Evolutionary conservation across 2,797 vertebrate species (phyloP), one percentile per base, ranked within the genome.

Genomic region (Leptatherina wallacei): DNA sequence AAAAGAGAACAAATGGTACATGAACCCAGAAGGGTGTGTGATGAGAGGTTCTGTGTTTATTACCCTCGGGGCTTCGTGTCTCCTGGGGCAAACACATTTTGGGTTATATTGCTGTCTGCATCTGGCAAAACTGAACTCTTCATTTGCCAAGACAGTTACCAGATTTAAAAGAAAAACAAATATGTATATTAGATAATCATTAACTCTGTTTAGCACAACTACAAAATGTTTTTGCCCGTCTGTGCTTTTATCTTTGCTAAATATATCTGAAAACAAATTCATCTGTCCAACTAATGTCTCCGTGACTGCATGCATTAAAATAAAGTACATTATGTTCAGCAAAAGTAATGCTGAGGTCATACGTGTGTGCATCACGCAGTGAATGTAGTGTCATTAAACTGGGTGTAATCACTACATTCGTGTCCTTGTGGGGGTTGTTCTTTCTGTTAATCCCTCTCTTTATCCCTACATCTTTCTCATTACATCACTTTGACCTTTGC

Each of bases 401-500:
- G 71, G n/a, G 35, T 88, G 89, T 88, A 93, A 92, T 93, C 88
- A 85, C 80, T 84, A 80, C 65, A 74, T 91, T 84, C 73, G 78
- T 77, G 64, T 85, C 67, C 83, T 77, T 59, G 82, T 80, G 76
- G 79, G 74, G 76, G 85, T 81, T 84, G 59, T 68, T 85, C 80
- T 70, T 73, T 70, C 76, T 77, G 80, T 81, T 94, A 93, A 94
- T 94, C 94, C 88, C 12, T 71, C 71, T 82, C 84, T 90, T 89
- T 73, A 89, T 91, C 90, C 87, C 81, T 66, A 44, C 76, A 58
- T 84, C 73, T 69, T 74, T 73, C 81, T 87, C 66, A 80, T 94
- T 93, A 91, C 90, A 87, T 93, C 90, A 94, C 77, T 57, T 47
- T 64, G 78, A 91, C 87, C 85, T 87, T 90, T 90, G 86, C 80